Base-by-base conservation (phyloP, 2,797 vertebrate genomes). In the Gobio occitaniae region DNA sequence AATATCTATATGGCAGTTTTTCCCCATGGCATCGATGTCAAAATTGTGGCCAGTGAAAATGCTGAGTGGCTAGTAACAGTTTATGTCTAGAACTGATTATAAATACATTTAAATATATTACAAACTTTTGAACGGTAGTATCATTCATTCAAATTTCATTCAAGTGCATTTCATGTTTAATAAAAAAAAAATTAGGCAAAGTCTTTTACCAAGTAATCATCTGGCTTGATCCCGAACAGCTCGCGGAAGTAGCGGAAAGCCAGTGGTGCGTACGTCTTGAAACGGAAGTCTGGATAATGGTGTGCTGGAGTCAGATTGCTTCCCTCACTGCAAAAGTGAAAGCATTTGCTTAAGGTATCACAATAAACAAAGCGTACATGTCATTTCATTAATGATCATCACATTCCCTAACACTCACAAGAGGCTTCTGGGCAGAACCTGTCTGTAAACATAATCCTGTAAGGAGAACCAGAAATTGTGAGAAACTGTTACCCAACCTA, bases 221-320 rank as follows among this genome's bases (percentile, higher is more conserved):
- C 98, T 29, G 98, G 97, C 92, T 98, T 99, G 95, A 99, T 99
- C 88, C 97, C 97, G 56, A 99, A 99, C 91, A 99, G 96, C 92
- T 99, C 98, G 93, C 98, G 94, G 96, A 99, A 99, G 93, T 99
- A 99, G 25, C 98, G 97, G 93, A 99, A 99, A 61, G 98, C 98
- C 93, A 99, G 91, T 0, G 98, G 98, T 61, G 98, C 98, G 2
- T 99, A 99, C 0, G 97, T 99, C 94, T 99, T 99, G 93, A 99
- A 99, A 91, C 97, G 96, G 94, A 99, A 99, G 93, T 99, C 98
- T 15, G 97, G 97, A 87, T 97, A 99, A 93, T 97, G 98, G 92
- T 99, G 98, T 11, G 98, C 98, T 59, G 98, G 98, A 25, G 98
- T 99, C 91, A 99, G 94, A 93, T 98, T 99, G 93, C 98, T 99